These are phyloP conservation scores for Sebastes trivittatus DNA, from an alignment of 2,797 vertebrate genomes.

Conservation along the genomic window DNA sequence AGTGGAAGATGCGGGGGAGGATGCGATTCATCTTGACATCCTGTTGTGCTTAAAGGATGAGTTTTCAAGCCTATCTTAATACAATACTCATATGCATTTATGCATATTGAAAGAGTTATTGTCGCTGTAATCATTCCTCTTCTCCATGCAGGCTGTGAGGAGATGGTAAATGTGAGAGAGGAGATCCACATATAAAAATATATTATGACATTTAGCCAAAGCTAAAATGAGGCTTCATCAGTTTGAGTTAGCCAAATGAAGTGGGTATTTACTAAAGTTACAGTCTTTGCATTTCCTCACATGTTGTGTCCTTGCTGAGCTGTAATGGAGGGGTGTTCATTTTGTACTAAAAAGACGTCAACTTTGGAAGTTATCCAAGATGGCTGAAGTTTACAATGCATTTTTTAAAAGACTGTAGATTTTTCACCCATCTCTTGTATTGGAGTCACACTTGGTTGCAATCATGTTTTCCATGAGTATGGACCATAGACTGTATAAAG, in stretches of 20 bases:
- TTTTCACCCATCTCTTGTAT: neutral
- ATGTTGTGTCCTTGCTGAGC: neutral
- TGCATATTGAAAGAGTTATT: neutral
- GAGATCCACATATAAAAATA: neutral
- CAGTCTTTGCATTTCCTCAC: neutral
- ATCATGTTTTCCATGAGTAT: neutral
- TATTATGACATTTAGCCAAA: neutral
- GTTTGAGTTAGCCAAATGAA: neutral
- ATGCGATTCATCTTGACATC: conserved; percentile 47
- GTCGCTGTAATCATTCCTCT: neutral
- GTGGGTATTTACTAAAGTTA: neutral
- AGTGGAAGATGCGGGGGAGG: conserved; percentile 20
- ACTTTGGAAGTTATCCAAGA: no score
- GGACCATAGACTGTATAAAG: neutral
- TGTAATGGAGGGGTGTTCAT: no score
- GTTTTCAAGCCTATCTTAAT: conserved; percentile 13
- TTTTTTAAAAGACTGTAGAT: neutral
- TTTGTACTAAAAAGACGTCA: no score
- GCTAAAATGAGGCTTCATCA: neutral
- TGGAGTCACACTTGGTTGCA: neutral
- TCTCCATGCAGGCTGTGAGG: neutral
- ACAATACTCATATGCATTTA: neutral
- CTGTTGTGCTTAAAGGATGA: conserved; percentile 36
- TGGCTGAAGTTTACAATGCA: neutral
- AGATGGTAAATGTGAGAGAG: neutral